These are phyloP conservation scores for Conops quadrifasciatus DNA, from an alignment of 2,888 invertebrate genomes.

Conservation along the genomic window DNA sequence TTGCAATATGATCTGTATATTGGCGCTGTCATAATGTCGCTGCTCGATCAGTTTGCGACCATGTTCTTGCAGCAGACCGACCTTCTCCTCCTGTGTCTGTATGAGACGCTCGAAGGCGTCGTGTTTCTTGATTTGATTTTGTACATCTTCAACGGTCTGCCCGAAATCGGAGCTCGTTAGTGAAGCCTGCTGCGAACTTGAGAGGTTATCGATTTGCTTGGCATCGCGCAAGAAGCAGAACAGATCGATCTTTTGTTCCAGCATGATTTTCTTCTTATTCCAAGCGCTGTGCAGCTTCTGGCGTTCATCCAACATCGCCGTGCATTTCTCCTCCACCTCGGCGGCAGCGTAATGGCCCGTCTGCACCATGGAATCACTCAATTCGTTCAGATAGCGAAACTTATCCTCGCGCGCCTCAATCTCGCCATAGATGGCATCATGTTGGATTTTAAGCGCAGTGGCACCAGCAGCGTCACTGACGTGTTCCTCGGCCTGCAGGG, in stretches of 20 bases:
- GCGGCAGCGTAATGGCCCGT: slow-evolving; percentile 82
- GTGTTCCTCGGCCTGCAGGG: slow-evolving; percentile 82
- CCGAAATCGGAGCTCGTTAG: slow-evolving; percentile 76
- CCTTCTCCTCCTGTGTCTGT: slow-evolving; percentile 85
- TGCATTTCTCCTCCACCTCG: slow-evolving; percentile 83
- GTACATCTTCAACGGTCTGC: slow-evolving; percentile 87
- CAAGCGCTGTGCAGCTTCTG: slow-evolving; percentile 83
- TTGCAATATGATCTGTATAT: slow-evolving; percentile 78
- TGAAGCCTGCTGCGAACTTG: slow-evolving; percentile 86
- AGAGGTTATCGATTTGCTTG: slow-evolving; percentile 88
- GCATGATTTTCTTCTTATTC: slow-evolving; percentile 86
- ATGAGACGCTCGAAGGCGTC: slow-evolving; percentile 94
- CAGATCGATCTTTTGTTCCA: slow-evolving; percentile 90
- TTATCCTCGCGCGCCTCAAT: slow-evolving; percentile 89
- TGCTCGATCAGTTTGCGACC: slow-evolving; percentile 87
- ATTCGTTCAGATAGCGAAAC: slow-evolving; percentile 77
- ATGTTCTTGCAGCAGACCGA: slow-evolving; percentile 81
- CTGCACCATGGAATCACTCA: slow-evolving; percentile 84
- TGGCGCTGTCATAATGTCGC: slow-evolving; percentile 88
- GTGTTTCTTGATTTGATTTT: slow-evolving; percentile 88
- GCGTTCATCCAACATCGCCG: slow-evolving; percentile 79
- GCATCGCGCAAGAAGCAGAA: slow-evolving; percentile 95
- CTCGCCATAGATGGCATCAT: slow-evolving; percentile 82
- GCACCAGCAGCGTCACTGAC: slow-evolving; percentile 84
- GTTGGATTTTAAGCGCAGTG: slow-evolving; percentile 83